A percentile compares a stretch with the other conserved stretches of the same genome.
These are phyloP conservation scores for Leptoclinus maculatus DNA, from an alignment of 2,797 vertebrate genomes.

Conservation along the genomic window DNA sequence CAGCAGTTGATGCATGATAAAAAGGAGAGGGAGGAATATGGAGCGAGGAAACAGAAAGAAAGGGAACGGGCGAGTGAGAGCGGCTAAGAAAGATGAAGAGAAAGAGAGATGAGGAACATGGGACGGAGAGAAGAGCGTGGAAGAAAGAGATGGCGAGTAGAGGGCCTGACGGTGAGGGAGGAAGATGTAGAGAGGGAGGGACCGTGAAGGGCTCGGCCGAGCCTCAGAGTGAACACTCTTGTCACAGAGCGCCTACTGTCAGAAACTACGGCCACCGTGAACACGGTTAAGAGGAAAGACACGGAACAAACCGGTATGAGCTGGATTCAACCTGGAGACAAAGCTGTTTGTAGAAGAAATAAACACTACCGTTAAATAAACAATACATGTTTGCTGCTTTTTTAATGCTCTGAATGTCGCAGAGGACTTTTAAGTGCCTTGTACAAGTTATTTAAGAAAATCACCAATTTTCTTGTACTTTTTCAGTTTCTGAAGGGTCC, in stretches of 20 bases:
- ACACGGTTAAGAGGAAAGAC: background rate
- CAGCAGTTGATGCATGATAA: conserved; percentile 69
- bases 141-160: conserved; percentile 13
- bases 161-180: conserved; percentile 32
- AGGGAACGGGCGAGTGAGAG: conserved; percentile 18
- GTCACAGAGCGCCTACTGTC: conserved; percentile 2
- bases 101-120: conserved; percentile 29
- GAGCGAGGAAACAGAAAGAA: conserved; percentile 38
- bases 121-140: background rate
- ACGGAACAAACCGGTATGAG: background rate
- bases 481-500: too few species aligned
- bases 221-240: conserved; percentile 13
- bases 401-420: too few species aligned
- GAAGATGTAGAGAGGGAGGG: conserved; percentile 12
- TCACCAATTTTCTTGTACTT: too few species aligned
- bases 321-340: background rate
- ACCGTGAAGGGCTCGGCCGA: conserved; percentile 19
- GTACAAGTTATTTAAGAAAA: too few species aligned
- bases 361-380: background rate
- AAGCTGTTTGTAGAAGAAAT: background rate
- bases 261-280: background rate
- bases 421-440: too few species aligned
- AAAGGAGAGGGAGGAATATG: conserved; percentile 57
- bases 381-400: too few species aligned
- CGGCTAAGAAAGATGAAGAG: conserved; percentile 34